A percentile compares a stretch with the other conserved stretches of the same genome.
phyloP scores from a whole-genome alignment of 1,140 invertebrate species.

The Drosophila truncata region DNA sequence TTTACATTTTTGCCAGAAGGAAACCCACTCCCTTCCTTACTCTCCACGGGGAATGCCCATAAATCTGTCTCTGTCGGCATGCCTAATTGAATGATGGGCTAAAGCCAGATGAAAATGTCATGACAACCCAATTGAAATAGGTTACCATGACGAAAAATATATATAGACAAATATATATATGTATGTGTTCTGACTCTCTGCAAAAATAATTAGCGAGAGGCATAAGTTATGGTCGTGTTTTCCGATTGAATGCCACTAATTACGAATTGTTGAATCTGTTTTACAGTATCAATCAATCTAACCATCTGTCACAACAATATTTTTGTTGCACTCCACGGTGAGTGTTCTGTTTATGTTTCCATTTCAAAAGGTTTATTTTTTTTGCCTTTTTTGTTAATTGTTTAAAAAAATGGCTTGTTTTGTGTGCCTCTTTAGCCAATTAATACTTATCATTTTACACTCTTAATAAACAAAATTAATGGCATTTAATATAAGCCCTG shows the following conservation, averaged over 20 bases:
- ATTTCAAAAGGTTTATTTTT: not conserved
- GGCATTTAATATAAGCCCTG: not conserved
- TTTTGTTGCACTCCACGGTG: constrained; percentile 1
- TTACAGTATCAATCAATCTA: constrained; percentile 20
- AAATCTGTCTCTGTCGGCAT: constrained; percentile 28
- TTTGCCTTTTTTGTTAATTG: not conserved
- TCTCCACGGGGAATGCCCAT: not conserved
- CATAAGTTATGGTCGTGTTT: constrained; percentile 22
- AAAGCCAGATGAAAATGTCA: constrained; percentile 44
- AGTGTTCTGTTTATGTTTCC: not conserved
- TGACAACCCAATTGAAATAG: constrained; percentile 28
- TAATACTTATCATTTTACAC: constrained; percentile 1
- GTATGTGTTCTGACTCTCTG: not conserved
- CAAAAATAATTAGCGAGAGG: constrained; percentile 29
- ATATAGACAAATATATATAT: not conserved
- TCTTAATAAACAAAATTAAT: constrained; percentile 25
- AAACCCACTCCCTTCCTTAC: not conserved
- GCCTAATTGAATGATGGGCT: constrained; percentile 53
- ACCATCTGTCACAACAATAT: constrained; percentile 3
- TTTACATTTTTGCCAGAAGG: constrained; percentile 47
- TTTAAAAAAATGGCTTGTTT: constrained; percentile 1
- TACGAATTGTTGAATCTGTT: constrained; percentile 12
- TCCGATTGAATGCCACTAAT: constrained; percentile 24
- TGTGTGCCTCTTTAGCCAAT: constrained; percentile 11
- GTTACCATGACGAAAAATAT: constrained; percentile 13